Evolutionary conservation across 2,888 invertebrate species (phyloP).

Genomic region (Ophion obscuratus): DNA sequence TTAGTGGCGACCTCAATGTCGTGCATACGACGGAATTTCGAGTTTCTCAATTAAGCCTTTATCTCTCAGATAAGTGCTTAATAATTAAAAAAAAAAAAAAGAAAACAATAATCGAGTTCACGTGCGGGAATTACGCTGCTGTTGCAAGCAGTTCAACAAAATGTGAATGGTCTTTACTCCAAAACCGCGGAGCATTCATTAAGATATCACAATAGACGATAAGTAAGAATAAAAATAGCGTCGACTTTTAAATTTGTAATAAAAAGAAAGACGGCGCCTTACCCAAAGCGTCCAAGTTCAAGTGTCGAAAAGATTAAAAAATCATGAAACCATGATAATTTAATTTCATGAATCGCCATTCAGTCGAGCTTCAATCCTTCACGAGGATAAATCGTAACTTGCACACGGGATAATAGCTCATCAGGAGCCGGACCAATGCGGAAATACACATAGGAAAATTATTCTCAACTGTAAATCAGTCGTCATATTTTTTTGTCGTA

Average conservation of each 20-base stretch:
- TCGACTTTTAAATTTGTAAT: background rate
- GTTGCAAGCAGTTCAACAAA: no score
- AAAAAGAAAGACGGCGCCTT: background rate
- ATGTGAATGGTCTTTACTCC: background rate
- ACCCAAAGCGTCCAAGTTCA: background rate
- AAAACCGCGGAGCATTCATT: background rate
- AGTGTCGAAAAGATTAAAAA: background rate
- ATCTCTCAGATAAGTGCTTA: no score
- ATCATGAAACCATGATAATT: background rate
- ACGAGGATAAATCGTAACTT: background rate
- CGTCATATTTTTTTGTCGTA: background rate
- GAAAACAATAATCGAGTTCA: background rate
- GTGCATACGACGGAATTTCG: no score
- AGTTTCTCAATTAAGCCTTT: no score
- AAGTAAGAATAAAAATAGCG: background rate
- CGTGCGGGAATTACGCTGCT: background rate
- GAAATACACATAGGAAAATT: background rate
- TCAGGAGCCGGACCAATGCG: background rate
- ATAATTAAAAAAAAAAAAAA: no score
- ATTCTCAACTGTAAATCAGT: background rate
- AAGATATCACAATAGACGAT: background rate
- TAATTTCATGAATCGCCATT: background rate
- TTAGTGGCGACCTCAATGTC: no score
- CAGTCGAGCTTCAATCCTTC: background rate
- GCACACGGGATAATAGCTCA: background rate